phyloP scores from a whole-genome alignment of 2,888 invertebrate species.

The Brachylomia viminalis region DNA sequence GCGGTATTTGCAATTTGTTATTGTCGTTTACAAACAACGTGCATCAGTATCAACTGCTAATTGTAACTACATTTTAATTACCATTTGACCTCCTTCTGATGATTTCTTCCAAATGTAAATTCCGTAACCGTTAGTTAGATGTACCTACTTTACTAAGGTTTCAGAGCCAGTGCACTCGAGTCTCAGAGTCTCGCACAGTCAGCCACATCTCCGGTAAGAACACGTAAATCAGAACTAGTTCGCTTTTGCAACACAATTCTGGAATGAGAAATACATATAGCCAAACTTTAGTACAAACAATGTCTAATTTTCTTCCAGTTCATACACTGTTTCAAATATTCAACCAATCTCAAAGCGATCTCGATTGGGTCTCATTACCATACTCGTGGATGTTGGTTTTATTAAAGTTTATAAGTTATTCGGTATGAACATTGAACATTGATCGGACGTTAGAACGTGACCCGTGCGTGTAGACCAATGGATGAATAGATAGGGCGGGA shows the following conservation, averaged over 20 bases:
- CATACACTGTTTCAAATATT: constrained; percentile 30
- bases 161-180: too few species aligned
- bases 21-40: neutral
- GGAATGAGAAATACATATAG: neutral
- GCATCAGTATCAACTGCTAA: too few species aligned
- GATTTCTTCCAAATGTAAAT: neutral
- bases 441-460: constrained; percentile 63
- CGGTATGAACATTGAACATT: constrained; percentile 60
- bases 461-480: constrained; percentile 15
- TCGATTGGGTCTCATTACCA: constrained; percentile 57
- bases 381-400: constrained; percentile 54
- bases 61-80: too few species aligned
- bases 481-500: constrained; percentile 20
- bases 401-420: constrained; percentile 65
- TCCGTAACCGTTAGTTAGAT: neutral
- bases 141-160: neutral
- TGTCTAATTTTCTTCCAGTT: constrained; percentile 21
- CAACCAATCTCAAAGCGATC: constrained; percentile 43
- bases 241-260: neutral
- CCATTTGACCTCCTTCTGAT: neutral
- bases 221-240: constrained; percentile 22
- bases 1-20: too few species aligned
- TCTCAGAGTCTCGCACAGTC: neutral
- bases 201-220: neutral
- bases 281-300: constrained; percentile 26